These are phyloP conservation scores for Pectinophora gossypiella DNA, from an alignment of 1,140 invertebrate genomes.

Conservation along the genomic window DNA sequence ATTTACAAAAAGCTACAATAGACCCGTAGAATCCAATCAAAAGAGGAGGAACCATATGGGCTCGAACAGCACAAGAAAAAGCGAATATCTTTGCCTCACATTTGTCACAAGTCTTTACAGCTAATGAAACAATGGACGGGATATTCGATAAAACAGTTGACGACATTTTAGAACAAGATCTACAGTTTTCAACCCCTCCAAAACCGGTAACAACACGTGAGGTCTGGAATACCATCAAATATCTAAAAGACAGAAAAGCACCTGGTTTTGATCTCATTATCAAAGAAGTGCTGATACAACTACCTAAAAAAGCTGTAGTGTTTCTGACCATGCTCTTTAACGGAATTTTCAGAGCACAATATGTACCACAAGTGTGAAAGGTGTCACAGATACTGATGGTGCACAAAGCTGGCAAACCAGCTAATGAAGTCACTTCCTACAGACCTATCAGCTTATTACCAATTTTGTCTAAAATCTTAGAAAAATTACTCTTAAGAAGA, in stretches of 20 bases:
- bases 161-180: conserved; percentile 3
- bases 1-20: not conserved
- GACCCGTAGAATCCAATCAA: not conserved
- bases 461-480: no score
- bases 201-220: conserved; percentile 13
- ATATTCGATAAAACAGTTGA: conserved; percentile 5
- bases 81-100: not conserved
- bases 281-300: no score
- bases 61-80: not conserved
- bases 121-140: conserved; percentile 1
- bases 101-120: not conserved
- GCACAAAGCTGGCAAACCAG: no score
- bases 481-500: no score
- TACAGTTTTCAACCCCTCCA: conserved; percentile 9
- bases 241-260: conserved; percentile 4
- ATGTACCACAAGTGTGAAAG: no score
- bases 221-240: conserved; percentile 2
- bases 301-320: no score
- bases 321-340: no score
- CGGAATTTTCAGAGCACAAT: no score
- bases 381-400: no score
- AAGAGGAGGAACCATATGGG: not conserved
- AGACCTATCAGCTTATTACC: no score
- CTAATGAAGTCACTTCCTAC: no score
- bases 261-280: conserved; percentile 9